Conservation (phyloP, 2,888 invertebrate species). For the Lacanobia wlatinum region DNA sequence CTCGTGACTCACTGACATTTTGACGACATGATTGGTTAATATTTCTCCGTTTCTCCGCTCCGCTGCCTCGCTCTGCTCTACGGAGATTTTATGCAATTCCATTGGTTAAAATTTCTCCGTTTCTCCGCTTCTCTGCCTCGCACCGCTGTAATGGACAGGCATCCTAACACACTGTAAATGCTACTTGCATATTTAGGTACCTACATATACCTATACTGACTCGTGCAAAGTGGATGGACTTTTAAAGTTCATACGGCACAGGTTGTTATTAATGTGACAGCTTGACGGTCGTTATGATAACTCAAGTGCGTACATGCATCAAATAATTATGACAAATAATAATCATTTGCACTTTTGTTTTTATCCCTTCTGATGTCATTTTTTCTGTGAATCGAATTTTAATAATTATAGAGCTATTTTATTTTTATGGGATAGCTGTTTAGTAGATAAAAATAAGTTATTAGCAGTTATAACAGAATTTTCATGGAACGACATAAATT, state of each 20-base stretch:
- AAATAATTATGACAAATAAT: constrained; percentile 42
- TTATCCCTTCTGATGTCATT: constrained; percentile 1
- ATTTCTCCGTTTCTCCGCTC: too few relatives aligned
- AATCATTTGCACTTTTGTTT: constrained; percentile 29
- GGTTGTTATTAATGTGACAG: constrained; percentile 45
- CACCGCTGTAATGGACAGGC: too few relatives aligned
- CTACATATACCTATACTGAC: background rate
- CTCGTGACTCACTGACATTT: too few relatives aligned
- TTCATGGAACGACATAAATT: too few relatives aligned
- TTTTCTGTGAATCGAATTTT: background rate
- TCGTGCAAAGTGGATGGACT: constrained; percentile 20
- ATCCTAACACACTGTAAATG: constrained; percentile 19
- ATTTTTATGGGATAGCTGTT: too few relatives aligned
- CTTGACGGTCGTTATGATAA: constrained; percentile 36
- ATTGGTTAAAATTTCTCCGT: too few relatives aligned
- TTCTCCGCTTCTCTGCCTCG: too few relatives aligned
- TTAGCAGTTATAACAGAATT: too few relatives aligned
- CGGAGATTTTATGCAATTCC: too few relatives aligned
- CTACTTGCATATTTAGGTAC: background rate
- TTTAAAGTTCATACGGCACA: constrained; percentile 40
- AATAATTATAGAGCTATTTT: background rate
- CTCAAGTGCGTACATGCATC: constrained; percentile 23
- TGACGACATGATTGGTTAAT: too few relatives aligned
- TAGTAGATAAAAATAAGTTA: too few relatives aligned
- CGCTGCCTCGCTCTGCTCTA: too few relatives aligned